A percentile compares a stretch with the other conserved stretches of the same genome.
These are phyloP conservation scores for Gadus chalcogrammus DNA, from an alignment of 2,113 vertebrate species.

Conservation along the genomic window DNA sequence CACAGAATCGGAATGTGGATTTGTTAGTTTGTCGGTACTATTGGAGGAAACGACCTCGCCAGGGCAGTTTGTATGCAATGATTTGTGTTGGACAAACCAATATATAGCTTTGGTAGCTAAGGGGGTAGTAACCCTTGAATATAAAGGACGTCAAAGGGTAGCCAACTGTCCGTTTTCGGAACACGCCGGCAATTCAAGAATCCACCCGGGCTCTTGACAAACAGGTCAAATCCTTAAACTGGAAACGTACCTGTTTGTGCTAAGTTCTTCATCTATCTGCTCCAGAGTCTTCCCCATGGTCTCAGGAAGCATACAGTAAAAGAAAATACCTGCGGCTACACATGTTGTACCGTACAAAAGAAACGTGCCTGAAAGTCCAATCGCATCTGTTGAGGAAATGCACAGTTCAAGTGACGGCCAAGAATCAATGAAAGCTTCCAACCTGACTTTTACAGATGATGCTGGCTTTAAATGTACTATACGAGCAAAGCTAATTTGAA, in stretches of 20 bases:
- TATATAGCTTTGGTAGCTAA: no score
- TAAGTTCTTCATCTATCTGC: constrained; percentile 85
- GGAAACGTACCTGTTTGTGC: constrained; percentile 69
- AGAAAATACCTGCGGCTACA: constrained; percentile 73
- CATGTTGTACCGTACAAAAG: constrained; percentile 80
- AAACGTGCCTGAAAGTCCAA: constrained; percentile 85
- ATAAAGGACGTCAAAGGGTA: no score
- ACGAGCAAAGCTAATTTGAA: not conserved
- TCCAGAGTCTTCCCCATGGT: constrained; percentile 88
- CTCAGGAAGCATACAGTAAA: constrained; percentile 85
- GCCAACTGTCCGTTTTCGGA: no score
- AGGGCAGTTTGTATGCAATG: no score
- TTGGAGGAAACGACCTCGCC: no score
- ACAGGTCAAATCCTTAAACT: no score
- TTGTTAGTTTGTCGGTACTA: no score
- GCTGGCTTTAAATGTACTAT: not conserved
- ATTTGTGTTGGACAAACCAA: no score
- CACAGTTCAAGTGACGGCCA: not conserved
- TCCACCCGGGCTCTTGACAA: no score
- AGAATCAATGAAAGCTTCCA: not conserved
- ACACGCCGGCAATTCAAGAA: no score
- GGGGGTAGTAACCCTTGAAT: no score
- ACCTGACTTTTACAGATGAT: not conserved
- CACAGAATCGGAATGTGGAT: no score
- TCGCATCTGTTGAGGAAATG: constrained; percentile 66